A percentile compares a stretch with the other conserved stretches of the same genome.
These are phyloP conservation scores for Hydrocynus forskahlii DNA, from an alignment of 2,797 vertebrate species.

Conservation along the genomic window DNA sequence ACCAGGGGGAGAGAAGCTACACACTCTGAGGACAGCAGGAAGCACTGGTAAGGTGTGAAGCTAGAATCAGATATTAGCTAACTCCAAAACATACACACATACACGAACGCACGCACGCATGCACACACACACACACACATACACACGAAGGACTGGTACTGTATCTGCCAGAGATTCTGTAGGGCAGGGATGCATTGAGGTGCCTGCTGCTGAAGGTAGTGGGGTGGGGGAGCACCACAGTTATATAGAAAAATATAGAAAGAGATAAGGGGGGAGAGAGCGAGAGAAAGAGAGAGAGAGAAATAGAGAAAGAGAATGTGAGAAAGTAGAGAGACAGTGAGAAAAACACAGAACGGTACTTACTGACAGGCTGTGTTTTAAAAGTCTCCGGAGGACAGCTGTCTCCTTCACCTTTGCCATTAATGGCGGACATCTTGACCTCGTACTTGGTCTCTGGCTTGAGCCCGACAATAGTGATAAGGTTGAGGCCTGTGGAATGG, in stretches of 20 bases:
- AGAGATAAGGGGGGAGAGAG: not conserved
- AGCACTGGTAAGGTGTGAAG: conserved; percentile 42
- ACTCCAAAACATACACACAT: not conserved
- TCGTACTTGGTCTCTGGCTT: conserved; percentile 90
- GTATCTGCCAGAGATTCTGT: conserved; percentile 48
- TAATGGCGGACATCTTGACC: conserved; percentile 90
- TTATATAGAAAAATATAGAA: conserved; percentile 9
- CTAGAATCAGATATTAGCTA: conserved; percentile 42
- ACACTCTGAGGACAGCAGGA: conserved; percentile 34
- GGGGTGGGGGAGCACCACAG: conserved; percentile 24
- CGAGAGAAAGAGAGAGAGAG: conserved; percentile 5
- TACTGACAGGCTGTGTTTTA: conserved; percentile 95
- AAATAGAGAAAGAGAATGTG: conserved; percentile 11
- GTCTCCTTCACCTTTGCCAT: conserved; percentile 94
- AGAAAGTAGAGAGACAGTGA: conserved; percentile 17
- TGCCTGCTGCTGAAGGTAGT: conserved; percentile 45
- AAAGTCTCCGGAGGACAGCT: conserved; percentile 81
- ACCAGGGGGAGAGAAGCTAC: conserved; percentile 8
- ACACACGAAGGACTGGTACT: conserved; percentile 40
- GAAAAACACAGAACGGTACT: conserved; percentile 73
- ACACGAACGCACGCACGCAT: too few relatives aligned
- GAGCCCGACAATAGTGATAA: conserved; percentile 85
- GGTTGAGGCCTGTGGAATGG: conserved; percentile 76
- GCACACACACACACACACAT: too few relatives aligned
- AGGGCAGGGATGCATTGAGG: conserved; percentile 36